Percentiles rank a stretch among this genome's conserved stretches.
Conservation (phyloP, 1,140 invertebrate genomes). For the Drosophila equinoxialis region DNA sequence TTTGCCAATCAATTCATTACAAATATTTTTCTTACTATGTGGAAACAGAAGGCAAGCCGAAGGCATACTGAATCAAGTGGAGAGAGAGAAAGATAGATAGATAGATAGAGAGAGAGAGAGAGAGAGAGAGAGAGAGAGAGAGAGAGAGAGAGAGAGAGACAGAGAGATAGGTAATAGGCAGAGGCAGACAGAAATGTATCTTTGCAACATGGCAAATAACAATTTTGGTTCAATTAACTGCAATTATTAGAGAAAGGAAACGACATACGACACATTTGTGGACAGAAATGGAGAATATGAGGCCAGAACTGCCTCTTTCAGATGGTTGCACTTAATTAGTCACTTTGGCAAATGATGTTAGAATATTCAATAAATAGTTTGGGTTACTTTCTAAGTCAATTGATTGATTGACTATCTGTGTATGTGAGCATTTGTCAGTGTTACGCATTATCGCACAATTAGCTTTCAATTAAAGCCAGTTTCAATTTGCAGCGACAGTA, state of each 20-base stretch:
- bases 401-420: not conserved
- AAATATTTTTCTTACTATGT: slow-evolving; percentile 45
- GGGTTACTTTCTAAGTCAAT: not conserved
- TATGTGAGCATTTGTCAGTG: not conserved
- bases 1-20: slow-evolving; percentile 42
- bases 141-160: not conserved
- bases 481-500: not conserved
- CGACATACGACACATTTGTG: slow-evolving; percentile 6
- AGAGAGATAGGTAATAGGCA: slow-evolving; percentile 19
- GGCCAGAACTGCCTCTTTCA: slow-evolving; percentile 9
- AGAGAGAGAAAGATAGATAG: too few species aligned
- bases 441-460: slow-evolving; percentile 27
- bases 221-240: slow-evolving; percentile 73
- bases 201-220: slow-evolving; percentile 51
- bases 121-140: slow-evolving; percentile 3
- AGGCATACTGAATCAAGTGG: not conserved
- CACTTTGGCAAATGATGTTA: slow-evolving; percentile 33
- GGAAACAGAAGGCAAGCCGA: not conserved
- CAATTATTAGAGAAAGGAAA: slow-evolving; percentile 53
- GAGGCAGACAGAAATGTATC: slow-evolving; percentile 27
- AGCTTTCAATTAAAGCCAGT: slow-evolving; percentile 67
- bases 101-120: slow-evolving; percentile 4
- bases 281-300: not conserved
- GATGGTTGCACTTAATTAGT: slow-evolving; percentile 68
- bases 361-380: slow-evolving; percentile 67